Conservation (phyloP, 35 echinoderm and acorn worm genomes). For the Ophioderma brevispina region DNA sequence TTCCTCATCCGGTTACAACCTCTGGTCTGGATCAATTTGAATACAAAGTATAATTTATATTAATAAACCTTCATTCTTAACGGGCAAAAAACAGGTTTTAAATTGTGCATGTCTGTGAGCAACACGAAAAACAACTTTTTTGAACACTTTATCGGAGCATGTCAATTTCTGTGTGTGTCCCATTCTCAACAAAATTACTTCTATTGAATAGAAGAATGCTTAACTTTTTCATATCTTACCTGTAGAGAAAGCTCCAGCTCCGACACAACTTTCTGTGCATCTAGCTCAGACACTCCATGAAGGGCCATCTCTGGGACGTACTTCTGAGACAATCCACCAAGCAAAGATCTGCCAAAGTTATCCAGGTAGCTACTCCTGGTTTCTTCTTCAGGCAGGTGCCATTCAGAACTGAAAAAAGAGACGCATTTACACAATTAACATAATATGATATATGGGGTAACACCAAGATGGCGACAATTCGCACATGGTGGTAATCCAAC, state of each 20-base stretch:
- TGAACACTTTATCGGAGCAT: no score
- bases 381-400: constrained; percentile 10
- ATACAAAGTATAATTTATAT: no score
- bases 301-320: constrained; percentile 93
- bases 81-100: no score
- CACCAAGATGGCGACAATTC: no score
- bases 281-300: constrained; percentile 67
- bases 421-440: not conserved
- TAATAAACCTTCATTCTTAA: no score
- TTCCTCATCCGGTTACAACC: no score
- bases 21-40: no score
- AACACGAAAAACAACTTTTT: no score
- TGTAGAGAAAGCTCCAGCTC: constrained; percentile 57
- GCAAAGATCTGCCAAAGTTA: constrained; percentile 95
- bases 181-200: not conserved
- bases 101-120: no score
- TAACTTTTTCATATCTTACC: constrained; percentile 39
- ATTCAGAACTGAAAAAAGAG: constrained; percentile 39
- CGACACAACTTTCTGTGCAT: constrained; percentile 31
- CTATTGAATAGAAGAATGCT: not conserved
- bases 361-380: constrained; percentile 44
- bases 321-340: constrained; percentile 80
- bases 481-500: no score
- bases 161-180: no score
- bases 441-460: no score